Conservation (phyloP, 2,113 vertebrate genomes). For the Ageneiosus marmoratus region DNA sequence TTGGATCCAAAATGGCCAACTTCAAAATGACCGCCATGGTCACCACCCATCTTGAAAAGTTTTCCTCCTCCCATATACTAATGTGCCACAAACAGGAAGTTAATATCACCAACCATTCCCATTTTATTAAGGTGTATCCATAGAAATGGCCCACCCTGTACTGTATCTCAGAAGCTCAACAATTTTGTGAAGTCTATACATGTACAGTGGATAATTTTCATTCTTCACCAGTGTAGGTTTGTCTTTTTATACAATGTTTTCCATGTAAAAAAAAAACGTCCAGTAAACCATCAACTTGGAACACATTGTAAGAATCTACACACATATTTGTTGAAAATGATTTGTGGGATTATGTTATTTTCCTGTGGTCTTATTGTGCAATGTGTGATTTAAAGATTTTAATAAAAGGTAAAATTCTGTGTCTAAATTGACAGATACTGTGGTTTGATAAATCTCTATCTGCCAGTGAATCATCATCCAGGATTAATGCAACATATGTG, state of each 20-base stretch:
- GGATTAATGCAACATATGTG: neutral
- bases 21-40: no score
- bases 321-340: neutral
- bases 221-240: neutral
- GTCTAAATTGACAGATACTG: neutral
- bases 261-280: no score
- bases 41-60: no score
- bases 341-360: neutral
- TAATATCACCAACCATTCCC: no score
- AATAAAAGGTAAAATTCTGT: neutral
- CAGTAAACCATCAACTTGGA: neutral
- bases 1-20: no score
- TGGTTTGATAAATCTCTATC: neutral
- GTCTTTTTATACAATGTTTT: neutral
- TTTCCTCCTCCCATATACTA: no score
- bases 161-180: neutral
- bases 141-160: no score
- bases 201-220: neutral
- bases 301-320: neutral
- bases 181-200: neutral
- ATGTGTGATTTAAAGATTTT: neutral
- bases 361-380: neutral
- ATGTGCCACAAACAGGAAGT: no score
- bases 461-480: neutral
- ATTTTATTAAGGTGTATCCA: no score